Conservation (phyloP, 1,140 invertebrate genomes). For the Metaphire vulgaris region DNA sequence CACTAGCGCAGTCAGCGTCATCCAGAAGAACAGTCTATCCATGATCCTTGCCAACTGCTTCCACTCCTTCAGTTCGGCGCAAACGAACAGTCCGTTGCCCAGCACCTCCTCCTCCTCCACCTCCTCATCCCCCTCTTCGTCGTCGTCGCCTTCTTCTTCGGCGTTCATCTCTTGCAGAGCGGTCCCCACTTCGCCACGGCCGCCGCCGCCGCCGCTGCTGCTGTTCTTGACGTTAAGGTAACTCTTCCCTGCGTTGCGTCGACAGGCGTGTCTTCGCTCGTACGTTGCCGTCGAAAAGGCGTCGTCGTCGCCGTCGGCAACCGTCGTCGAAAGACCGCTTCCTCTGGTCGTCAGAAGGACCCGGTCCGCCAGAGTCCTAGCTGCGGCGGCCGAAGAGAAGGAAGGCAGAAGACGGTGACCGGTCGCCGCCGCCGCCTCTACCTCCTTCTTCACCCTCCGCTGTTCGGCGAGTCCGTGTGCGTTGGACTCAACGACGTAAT, state of each 20-base stretch:
- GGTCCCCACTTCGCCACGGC: too few relatives aligned
- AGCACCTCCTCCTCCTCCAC: background rate
- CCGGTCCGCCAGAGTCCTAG: background rate
- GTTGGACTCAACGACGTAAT: background rate
- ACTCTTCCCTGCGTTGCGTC: background rate
- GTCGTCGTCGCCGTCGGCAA: too few relatives aligned
- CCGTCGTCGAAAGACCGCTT: too few relatives aligned
- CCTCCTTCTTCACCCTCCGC: background rate
- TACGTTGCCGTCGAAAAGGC: background rate
- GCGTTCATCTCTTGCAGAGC: too few relatives aligned
- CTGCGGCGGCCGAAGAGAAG: too few relatives aligned
- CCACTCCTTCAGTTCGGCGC: slow-evolving; percentile 10
- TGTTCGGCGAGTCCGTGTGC: background rate
- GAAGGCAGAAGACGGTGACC: too few relatives aligned
- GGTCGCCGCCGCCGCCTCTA: background rate
- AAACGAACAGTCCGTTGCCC: background rate
- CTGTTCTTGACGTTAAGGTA: background rate
- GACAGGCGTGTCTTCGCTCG: background rate
- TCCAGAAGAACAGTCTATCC: slow-evolving; percentile 25
- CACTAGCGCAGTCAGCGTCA: slow-evolving; percentile 4
- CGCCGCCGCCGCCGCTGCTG: background rate
- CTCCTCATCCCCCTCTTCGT: background rate
- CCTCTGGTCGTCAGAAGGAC: too few relatives aligned
- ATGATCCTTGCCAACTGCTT: slow-evolving; percentile 19
- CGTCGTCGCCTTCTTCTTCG: too few relatives aligned